These are phyloP conservation scores for Coregonus suidteri DNA, from an alignment of 2,797 vertebrate genomes.

Conservation along the genomic window DNA sequence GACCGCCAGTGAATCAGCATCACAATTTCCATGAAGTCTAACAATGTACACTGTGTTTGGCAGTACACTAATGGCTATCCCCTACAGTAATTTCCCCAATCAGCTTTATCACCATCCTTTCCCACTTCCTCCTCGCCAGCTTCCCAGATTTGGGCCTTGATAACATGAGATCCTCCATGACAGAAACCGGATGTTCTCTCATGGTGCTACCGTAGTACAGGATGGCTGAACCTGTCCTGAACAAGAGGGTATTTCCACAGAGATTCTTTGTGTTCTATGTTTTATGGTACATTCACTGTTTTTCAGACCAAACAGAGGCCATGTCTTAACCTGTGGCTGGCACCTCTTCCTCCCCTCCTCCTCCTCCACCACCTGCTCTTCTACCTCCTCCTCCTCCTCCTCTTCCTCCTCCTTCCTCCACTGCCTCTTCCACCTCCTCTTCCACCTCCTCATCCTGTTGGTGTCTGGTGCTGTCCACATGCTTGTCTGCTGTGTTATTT, in stretches of 20 bases:
- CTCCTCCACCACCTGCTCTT: too few species aligned
- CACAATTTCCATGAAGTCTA: constrained; percentile 27
- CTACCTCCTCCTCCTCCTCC: too few species aligned
- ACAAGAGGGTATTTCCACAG: too few species aligned
- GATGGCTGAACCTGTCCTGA: too few species aligned
- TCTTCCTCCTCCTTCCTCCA: not conserved
- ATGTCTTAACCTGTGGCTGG: not conserved
- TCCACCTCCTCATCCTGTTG: not conserved
- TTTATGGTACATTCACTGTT: too few species aligned
- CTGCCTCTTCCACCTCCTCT: not conserved
- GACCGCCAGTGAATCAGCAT: not conserved
- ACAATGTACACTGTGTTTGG: not conserved
- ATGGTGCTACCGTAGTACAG: too few species aligned
- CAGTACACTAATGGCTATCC: constrained; percentile 23
- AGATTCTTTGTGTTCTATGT: too few species aligned
- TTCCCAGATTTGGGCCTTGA: not conserved
- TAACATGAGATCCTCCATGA: not conserved
- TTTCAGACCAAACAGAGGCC: too few species aligned
- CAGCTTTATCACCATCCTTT: not conserved
- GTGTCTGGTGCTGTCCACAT: constrained; percentile 4
- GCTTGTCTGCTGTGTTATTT: not conserved
- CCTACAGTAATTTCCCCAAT: not conserved
- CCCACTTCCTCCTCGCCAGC: not conserved
- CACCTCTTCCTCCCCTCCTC: not conserved
- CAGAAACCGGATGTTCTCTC: not conserved